Evolutionary conservation across 2,888 invertebrate genomes (phyloP).

Genomic region (Coleophora flavipennella): DNA sequence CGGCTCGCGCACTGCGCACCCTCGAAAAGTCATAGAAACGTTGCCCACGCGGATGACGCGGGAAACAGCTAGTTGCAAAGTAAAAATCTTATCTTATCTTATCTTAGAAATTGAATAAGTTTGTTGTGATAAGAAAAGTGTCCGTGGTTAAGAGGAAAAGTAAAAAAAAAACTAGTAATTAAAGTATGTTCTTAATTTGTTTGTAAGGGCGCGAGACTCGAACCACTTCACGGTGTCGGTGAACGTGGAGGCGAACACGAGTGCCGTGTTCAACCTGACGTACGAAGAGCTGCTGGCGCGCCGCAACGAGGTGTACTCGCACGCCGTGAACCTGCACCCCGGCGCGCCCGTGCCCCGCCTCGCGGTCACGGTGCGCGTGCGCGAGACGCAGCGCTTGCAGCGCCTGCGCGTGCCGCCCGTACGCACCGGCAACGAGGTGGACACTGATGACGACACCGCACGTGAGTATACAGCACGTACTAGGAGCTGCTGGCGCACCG

Average conservation of each 20-base stretch:
- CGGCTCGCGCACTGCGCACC: too few species aligned
- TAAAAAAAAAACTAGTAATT: too few species aligned
- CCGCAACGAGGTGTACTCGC: constrained; percentile 77
- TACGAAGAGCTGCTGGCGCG: constrained; percentile 81
- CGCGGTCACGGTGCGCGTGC: constrained; percentile 75
- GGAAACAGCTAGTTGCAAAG: too few species aligned
- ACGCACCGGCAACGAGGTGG: constrained; percentile 76
- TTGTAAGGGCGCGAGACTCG: constrained; percentile 76
- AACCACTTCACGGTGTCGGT: constrained; percentile 79
- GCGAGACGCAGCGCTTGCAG: constrained; percentile 75
- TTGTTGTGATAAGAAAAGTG: too few species aligned
- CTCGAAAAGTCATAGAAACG: too few species aligned
- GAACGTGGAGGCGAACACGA: constrained; percentile 75
- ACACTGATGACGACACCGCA: constrained; percentile 60
- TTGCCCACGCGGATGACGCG: too few species aligned
- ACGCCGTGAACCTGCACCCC: constrained; percentile 78
- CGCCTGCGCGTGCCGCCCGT: constrained; percentile 75
- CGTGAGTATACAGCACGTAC: constrained; percentile 52
- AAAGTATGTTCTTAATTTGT: too few species aligned
- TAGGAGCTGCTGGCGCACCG: too few species aligned
- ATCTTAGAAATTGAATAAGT: too few species aligned
- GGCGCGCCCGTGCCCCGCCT: constrained; percentile 77
- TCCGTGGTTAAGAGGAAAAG: too few species aligned
- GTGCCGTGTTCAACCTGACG: constrained; percentile 78
- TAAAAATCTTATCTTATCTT: too few species aligned